Conservation (phyloP, 2,797 vertebrate genomes). For the Hoplostethus atlanticus region DNA sequence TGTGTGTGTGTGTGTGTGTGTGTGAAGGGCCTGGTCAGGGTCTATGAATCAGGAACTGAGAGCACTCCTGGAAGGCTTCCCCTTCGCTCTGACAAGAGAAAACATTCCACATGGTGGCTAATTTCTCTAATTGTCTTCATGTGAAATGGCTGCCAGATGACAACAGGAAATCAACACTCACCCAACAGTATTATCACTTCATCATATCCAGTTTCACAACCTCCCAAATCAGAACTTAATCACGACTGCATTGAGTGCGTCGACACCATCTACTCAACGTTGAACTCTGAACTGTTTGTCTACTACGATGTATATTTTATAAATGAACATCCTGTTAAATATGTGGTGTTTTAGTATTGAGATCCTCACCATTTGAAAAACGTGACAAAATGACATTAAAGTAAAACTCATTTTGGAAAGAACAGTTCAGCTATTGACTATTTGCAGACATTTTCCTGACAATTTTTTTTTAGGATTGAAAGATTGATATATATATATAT, state of each 20-base stretch:
- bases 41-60: slow-evolving; percentile 57
- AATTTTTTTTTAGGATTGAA: too few species aligned
- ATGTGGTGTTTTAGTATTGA: too few species aligned
- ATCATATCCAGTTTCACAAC: slow-evolving; percentile 38
- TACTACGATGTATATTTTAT: not conserved
- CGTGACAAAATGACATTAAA: too few species aligned
- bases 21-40: slow-evolving; percentile 28
- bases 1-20: slow-evolving; percentile 19
- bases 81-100: slow-evolving; percentile 66
- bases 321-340: too few species aligned
- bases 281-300: not conserved
- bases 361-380: too few species aligned
- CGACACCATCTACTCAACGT: not conserved
- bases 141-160: slow-evolving; percentile 86
- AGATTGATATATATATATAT: too few species aligned
- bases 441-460: too few species aligned
- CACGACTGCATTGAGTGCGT: slow-evolving; percentile 7
- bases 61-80: slow-evolving; percentile 82
- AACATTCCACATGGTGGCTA: slow-evolving; percentile 86
- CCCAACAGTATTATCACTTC: slow-evolving; percentile 61
- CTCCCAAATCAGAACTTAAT: slow-evolving; percentile 8
- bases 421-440: too few species aligned
- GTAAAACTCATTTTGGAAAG: too few species aligned
- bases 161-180: slow-evolving; percentile 81
- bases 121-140: slow-evolving; percentile 87